These are phyloP conservation scores for Lepidurus apus DNA, from an alignment of 1,140 invertebrate genomes.

Conservation along the genomic window DNA sequence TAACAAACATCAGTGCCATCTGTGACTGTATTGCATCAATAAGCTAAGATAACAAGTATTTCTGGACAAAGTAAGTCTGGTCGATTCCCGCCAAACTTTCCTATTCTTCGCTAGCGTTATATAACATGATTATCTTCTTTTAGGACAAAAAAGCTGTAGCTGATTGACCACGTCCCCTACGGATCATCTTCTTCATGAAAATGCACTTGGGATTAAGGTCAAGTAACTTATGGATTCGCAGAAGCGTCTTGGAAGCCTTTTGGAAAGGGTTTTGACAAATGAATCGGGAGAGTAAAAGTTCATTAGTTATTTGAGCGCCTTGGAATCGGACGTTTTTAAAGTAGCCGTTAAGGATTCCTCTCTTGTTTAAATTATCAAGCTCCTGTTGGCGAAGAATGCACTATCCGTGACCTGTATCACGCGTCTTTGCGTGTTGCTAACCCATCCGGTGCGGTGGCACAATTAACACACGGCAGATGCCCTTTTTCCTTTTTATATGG, in stretches of 20 bases:
- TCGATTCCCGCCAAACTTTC: no score
- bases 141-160: no score
- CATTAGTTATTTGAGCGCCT: neutral
- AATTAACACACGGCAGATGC: conserved; percentile 18
- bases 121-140: no score
- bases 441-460: conserved; percentile 11
- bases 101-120: no score
- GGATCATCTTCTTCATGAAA: no score
- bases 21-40: no score
- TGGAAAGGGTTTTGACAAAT: neutral
- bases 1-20: no score
- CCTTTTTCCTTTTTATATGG: neutral
- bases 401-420: conserved; percentile 18
- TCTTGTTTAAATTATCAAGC: conserved; percentile 5
- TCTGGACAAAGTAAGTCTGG: no score
- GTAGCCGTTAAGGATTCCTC: neutral
- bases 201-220: no score
- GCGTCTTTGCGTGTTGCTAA: conserved; percentile 15
- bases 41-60: no score
- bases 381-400: neutral
- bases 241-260: neutral
- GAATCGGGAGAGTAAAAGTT: neutral
- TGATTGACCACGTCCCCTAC: no score
- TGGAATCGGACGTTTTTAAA: neutral
- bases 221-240: no score